Base-by-base conservation (phyloP, 2,797 vertebrate genomes). In the Clarias platycephalus region DNA sequence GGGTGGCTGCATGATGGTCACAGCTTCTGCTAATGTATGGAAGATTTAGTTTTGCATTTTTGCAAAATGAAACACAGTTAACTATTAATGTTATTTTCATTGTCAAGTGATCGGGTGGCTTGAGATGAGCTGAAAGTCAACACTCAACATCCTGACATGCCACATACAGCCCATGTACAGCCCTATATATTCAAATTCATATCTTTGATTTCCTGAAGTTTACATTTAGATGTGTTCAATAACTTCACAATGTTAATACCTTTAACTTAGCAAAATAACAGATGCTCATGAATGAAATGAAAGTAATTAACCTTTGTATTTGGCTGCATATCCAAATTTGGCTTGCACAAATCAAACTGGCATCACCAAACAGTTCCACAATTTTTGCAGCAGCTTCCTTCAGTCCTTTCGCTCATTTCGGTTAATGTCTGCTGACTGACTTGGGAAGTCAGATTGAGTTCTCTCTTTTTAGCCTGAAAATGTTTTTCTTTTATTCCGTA, bases 111-210 rank as follows among this genome's bases (percentile, higher is more conserved):
- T 63, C 24, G 12, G 13, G 34, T 63, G 37, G 37, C 26, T 49
- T 64, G 26, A 80, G 78, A 80, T 80, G 44, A 80, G 63, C 77
- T 66, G 77, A 80, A 80, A 64, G n/a, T 49, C 15, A 28, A 49
- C 5, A 40, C 24, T 26, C 28, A 58, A 34, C 37, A 58, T 64
- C 49, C 1, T 64, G 60, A 64, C 4, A 40, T 64, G 24, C 8
- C 24, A 63, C 44, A 26, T n/a, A 44, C 22, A 60, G 26, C 12
- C 18, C 9, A n/a, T n/a, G n/a, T n/a, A n/a, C n/a, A 31, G 31
- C 31, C 31, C 31, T 37, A 3, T 37, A 37, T 37, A 37, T n/a
- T n/a, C n/a, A n/a, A n/a, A n/a, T n/a, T n/a, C n/a, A n/a, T n/a
- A n/a, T n/a, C 18, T 77, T 31, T 58, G 4, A 34, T 34, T 22